Evolutionary conservation across 2,113 vertebrate genomes (phyloP).

Genomic region (Prunella himalayana): DNA sequence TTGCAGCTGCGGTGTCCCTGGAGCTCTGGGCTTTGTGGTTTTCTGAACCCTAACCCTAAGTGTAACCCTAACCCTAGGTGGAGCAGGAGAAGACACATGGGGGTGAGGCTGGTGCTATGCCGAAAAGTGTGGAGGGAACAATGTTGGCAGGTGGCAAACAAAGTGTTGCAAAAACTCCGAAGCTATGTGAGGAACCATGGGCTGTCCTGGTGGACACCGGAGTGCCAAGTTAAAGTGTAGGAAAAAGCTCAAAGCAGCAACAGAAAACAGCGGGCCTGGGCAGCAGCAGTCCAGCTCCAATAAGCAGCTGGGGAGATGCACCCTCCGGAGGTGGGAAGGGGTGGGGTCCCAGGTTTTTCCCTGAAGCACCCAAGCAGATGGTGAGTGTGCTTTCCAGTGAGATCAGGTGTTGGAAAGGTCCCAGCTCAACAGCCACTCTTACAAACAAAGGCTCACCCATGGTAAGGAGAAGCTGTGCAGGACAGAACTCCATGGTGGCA

Average conservation of each 20-base stretch:
- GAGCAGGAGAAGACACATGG: too few relatives aligned
- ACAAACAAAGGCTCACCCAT: too few relatives aligned
- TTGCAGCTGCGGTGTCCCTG: too few relatives aligned
- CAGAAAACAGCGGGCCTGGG: accelerated
- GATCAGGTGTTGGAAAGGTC: accelerated
- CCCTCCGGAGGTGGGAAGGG: accelerated
- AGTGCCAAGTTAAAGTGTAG: not conserved
- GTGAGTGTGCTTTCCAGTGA: not conserved
- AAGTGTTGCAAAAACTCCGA: not conserved
- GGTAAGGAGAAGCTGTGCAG: not conserved
- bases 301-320: accelerated
- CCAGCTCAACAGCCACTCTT: not conserved
- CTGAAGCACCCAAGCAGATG: not conserved
- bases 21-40: too few relatives aligned
- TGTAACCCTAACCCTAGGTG: too few relatives aligned
- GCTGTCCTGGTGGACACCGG: not conserved
- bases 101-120: too few relatives aligned
- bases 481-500: accelerated
- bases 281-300: not conserved
- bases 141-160: too few relatives aligned
- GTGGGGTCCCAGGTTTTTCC: not conserved
- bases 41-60: too few relatives aligned
- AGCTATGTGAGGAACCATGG: accelerated
- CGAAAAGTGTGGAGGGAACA: too few relatives aligned
- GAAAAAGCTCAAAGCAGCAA: not conserved